Evolutionary conservation across 2,888 invertebrate species (phyloP).

Genomic region (Brenthis hecate): DNA sequence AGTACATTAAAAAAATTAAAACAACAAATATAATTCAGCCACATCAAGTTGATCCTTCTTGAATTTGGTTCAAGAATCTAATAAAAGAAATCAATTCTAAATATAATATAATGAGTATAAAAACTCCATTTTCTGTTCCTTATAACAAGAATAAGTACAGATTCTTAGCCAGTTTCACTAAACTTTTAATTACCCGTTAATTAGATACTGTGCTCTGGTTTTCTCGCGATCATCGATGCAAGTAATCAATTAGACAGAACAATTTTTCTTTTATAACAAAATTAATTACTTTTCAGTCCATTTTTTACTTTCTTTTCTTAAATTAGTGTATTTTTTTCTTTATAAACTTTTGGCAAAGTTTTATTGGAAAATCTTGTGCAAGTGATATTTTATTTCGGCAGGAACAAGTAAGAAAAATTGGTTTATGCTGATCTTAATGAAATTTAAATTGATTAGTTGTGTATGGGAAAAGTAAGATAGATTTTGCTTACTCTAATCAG

Average conservation of each 20-base stretch:
- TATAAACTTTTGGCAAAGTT: slow-evolving; percentile 8
- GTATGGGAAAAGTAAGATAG: too few species aligned
- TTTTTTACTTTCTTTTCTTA: background rate
- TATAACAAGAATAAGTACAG: slow-evolving; percentile 6
- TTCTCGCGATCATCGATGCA: slow-evolving; percentile 27
- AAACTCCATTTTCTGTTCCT: background rate
- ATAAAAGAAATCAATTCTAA: too few species aligned
- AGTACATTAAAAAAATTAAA: too few species aligned
- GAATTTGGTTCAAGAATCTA: too few species aligned
- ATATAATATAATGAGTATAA: too few species aligned
- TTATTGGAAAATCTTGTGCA: background rate
- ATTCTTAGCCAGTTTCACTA: slow-evolving; percentile 24
- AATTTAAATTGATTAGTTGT: too few species aligned
- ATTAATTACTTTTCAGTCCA: slow-evolving; percentile 8
- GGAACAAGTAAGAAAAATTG: background rate
- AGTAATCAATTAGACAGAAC: slow-evolving; percentile 29
- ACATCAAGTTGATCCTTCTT: too few species aligned
- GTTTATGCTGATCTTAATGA: too few species aligned
- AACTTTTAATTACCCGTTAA: slow-evolving; percentile 34
- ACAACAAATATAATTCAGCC: too few species aligned
- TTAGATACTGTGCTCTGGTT: slow-evolving; percentile 29
- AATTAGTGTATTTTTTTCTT: background rate
- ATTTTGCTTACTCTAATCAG: too few species aligned
- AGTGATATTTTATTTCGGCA: background rate
- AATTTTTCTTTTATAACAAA: slow-evolving; percentile 14